Conservation (phyloP, 2,888 invertebrate genomes). For the Dioctria rufipes region DNA sequence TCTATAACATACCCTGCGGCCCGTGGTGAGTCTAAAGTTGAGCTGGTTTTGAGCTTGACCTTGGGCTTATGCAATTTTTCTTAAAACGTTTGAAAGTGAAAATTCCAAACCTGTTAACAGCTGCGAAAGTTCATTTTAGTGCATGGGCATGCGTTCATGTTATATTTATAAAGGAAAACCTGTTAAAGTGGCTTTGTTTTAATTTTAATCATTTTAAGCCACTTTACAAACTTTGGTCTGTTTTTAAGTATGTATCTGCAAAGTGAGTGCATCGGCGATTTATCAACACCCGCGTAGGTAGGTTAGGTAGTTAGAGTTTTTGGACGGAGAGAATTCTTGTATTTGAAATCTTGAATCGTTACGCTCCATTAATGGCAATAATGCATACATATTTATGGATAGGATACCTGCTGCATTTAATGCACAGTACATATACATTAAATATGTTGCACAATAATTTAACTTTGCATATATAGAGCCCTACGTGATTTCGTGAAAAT, state of each 20-base stretch:
- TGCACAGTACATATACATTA: not conserved
- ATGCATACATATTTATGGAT: too few relatives aligned
- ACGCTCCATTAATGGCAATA: conserved; percentile 25
- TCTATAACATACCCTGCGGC: conserved; percentile 11
- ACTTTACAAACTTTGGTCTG: not conserved
- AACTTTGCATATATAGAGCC: conserved; percentile 15
- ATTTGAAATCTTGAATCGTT: conserved; percentile 27
- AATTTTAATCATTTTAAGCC: not conserved
- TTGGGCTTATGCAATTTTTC: conserved; percentile 39
- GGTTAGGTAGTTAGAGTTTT: not conserved
- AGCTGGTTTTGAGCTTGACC: conserved; percentile 49
- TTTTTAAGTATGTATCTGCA: not conserved
- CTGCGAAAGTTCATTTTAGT: not conserved
- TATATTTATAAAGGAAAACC: not conserved
- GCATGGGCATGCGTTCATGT: not conserved
- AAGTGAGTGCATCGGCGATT: conserved; percentile 21
- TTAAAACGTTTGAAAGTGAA: conserved; percentile 41
- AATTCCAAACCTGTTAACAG: conserved; percentile 22
- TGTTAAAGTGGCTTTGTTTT: not conserved
- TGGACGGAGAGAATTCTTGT: conserved; percentile 31
- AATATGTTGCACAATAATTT: conserved; percentile 17
- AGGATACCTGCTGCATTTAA: conserved; percentile 17
- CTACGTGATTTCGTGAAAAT: conserved; percentile 26
- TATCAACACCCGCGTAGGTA: conserved; percentile 18
- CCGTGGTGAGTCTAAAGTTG: not conserved